Evolutionary conservation across 2,113 vertebrate species (phyloP), one percentile per base, ranked within the genome.

Genomic region (Psettodes erumei): DNA sequence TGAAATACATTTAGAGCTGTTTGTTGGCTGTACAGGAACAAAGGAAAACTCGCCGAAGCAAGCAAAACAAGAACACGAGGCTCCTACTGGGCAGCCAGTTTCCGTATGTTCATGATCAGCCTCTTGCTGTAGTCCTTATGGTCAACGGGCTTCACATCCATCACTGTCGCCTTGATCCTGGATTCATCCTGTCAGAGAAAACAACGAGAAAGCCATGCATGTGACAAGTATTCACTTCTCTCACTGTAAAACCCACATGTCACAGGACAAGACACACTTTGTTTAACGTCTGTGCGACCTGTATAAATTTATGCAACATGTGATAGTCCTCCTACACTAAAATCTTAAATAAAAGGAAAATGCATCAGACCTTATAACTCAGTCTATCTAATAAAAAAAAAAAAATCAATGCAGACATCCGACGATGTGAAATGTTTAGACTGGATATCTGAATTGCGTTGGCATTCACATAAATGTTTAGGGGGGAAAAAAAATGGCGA

Each of bases 131-230:
- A 97, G 9, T 99, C 98, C 85, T 89, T 94, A 82, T 98, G 94
- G 92, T 98, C 96, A 63, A 99, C 95, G 0, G 96, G 96, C 83
- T 97, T 98, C 91, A 96, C 94, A 0, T 98, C 98, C 92, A 96
- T 1, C 51, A 96, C 96, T 0, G 97, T 96, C 5, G 96, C 97
- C 85, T 98, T 99, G 92, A 99, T 96, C 73, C 96, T 95, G 80
- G 97, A 97, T 54, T 99, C 98, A 21, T 99, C 98, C 98, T 99
- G 72, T 33, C 28, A 62, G 7, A 81, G 70, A 83, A 58, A 56
- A 85, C 71, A 77, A 77, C 54, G 18, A 56, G 9, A 61, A 79
- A 9, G 18, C 23, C 6, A 35, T 35, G 64, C 8, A 23, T 13
- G 38, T 13, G 45, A 51, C 18, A 27, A 27, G 25, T 1, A 30